Percentiles rank a stretch among this genome's conserved stretches.
These are phyloP conservation scores for Pseudolycoriella hygida DNA, from an alignment of 2,888 invertebrate species.

Conservation along the genomic window DNA sequence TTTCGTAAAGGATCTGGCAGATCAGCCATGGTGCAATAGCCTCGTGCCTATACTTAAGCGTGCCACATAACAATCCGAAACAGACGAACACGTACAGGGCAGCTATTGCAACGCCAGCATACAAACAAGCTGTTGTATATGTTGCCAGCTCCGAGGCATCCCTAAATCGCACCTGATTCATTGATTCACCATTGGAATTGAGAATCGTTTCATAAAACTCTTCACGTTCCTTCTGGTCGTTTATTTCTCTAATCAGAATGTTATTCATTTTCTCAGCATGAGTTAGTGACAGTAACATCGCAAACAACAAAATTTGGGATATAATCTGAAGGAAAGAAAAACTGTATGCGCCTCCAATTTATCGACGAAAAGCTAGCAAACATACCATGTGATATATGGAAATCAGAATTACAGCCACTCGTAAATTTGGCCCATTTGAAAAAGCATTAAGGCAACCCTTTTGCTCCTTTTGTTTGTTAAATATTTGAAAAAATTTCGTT, in stretches of 20 bases:
- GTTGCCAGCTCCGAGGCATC: slow-evolving; percentile 22
- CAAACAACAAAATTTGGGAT: slow-evolving; percentile 24
- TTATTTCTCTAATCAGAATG: slow-evolving; percentile 23
- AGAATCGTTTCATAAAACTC: slow-evolving; percentile 21
- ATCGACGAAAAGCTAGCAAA: no score
- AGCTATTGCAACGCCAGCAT: slow-evolving; percentile 17
- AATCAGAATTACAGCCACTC: no score
- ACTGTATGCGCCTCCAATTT: no score
- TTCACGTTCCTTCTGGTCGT: slow-evolving; percentile 26
- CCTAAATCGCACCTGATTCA: slow-evolving; percentile 22
- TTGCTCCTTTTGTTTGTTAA: no score
- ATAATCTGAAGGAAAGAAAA: slow-evolving; percentile 20
- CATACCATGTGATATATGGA: no score
- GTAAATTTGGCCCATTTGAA: no score
- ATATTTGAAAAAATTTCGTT: no score
- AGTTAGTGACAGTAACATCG: slow-evolving; percentile 23
- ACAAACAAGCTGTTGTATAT: slow-evolving; percentile 21
- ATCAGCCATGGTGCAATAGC: background rate
- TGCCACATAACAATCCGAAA: slow-evolving; percentile 23
- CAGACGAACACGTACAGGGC: slow-evolving; percentile 22
- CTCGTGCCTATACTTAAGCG: background rate
- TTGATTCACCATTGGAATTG: slow-evolving; percentile 15
- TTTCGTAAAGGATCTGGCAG: background rate
- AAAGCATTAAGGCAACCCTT: no score
- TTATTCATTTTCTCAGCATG: slow-evolving; percentile 28